Evolutionary conservation across 2,888 invertebrate species (phyloP).

Genomic region (Drosophila incognita): DNA sequence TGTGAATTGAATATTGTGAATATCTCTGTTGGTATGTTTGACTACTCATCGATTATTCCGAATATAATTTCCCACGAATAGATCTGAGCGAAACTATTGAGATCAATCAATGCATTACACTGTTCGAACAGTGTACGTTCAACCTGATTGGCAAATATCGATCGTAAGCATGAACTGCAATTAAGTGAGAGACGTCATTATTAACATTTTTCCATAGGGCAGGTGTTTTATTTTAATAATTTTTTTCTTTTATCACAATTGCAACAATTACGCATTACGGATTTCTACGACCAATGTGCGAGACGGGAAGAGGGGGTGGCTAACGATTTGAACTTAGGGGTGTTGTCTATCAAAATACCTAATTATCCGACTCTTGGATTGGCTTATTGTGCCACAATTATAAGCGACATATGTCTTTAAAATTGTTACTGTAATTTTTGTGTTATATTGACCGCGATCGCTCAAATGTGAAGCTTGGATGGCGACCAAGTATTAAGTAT

Average conservation of each 20-base stretch:
- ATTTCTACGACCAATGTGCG: constrained; percentile 28
- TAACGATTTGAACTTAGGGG: background rate
- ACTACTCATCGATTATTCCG: background rate
- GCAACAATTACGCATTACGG: constrained; percentile 67
- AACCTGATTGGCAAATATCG: constrained; percentile 41
- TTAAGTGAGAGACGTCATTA: constrained; percentile 54
- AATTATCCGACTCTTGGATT: constrained; percentile 3
- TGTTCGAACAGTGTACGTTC: constrained; percentile 16
- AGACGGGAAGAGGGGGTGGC: background rate
- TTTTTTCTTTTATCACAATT: constrained; percentile 16
- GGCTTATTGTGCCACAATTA: background rate
- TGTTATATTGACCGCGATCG: constrained; percentile 81
- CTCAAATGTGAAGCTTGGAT: constrained; percentile 75
- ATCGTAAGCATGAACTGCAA: constrained; percentile 52
- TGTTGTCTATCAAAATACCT: background rate
- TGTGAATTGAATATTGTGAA: background rate
- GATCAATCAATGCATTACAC: constrained; percentile 21
- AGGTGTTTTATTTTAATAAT: constrained; percentile 51
- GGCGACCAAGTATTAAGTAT: constrained; percentile 29
- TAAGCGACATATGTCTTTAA: constrained; percentile 6
- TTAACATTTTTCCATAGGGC: constrained; percentile 73
- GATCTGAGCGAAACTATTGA: constrained; percentile 10
- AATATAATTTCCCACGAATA: constrained; percentile 1
- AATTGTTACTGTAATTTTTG: constrained; percentile 40
- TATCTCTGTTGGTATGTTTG: background rate